These are phyloP conservation scores for Cavia aperea DNA, from an alignment of 2,113 vertebrate genomes.

Conservation along the genomic window DNA sequence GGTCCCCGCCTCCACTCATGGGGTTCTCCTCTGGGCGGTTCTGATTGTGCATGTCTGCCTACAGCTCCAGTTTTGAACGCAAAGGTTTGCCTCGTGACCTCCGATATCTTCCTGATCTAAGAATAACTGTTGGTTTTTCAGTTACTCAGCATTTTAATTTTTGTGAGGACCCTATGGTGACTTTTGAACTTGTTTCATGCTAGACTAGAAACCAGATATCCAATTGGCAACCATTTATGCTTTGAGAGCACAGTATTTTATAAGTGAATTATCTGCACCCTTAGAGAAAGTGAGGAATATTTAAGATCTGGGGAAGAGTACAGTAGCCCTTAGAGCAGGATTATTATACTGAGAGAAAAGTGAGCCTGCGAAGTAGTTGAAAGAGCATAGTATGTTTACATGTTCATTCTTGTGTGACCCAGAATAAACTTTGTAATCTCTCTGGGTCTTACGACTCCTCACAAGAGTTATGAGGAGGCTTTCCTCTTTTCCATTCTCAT, in stretches of 20 bases:
- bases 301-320: not conserved
- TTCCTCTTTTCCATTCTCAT: not conserved
- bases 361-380: not conserved
- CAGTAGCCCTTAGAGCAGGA: not conserved
- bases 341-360: not conserved
- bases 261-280: not conserved
- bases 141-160: not conserved
- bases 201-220: not conserved
- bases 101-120: not conserved
- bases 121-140: not conserved
- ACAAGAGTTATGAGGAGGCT: not conserved
- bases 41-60: not conserved
- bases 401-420: not conserved
- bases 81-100: not conserved
- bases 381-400: not conserved
- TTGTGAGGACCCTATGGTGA: not conserved
- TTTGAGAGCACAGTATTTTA: not conserved
- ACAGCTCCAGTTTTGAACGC: not conserved
- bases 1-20: not conserved
- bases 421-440: not conserved
- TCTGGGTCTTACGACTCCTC: not conserved
- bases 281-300: not conserved
- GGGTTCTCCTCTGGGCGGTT: not conserved
- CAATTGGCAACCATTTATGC: not conserved
- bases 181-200: not conserved